Conservation (phyloP, 1,140 invertebrate species). For the Neotoxoptera formosana region DNA sequence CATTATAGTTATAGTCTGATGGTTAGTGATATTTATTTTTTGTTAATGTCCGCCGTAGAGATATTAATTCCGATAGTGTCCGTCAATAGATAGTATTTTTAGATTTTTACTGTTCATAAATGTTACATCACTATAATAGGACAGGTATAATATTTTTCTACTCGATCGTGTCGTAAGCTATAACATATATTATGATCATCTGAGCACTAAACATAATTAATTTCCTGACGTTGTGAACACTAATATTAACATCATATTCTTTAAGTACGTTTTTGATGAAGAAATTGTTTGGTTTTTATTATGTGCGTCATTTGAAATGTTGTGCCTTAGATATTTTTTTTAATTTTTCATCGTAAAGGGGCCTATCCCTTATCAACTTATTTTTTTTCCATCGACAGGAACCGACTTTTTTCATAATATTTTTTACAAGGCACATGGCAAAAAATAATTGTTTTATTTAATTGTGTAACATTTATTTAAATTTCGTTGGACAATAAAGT, state of each 20-base stretch:
- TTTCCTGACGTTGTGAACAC: background rate
- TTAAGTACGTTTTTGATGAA: background rate
- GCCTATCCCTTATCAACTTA: background rate
- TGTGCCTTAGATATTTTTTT: background rate
- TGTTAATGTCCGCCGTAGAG: background rate
- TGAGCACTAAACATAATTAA: background rate
- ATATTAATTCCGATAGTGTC: background rate
- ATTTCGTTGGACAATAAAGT: too few relatives aligned
- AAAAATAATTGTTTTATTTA: too few relatives aligned
- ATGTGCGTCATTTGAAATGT: background rate
- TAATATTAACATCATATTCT: background rate
- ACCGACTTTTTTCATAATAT: background rate
- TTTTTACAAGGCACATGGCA: background rate
- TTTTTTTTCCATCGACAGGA: background rate
- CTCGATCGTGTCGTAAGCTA: background rate
- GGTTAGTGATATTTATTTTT: background rate
- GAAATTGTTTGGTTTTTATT: background rate
- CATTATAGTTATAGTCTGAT: background rate
- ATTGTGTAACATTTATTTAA: too few relatives aligned
- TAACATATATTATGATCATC: background rate
- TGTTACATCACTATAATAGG: background rate
- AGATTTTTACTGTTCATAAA: background rate
- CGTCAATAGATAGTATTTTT: background rate
- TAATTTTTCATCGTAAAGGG: background rate
- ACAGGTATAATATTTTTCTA: background rate